Evolutionary conservation across 2,113 vertebrate genomes (phyloP).

Genomic region (Morone chrysops): DNA sequence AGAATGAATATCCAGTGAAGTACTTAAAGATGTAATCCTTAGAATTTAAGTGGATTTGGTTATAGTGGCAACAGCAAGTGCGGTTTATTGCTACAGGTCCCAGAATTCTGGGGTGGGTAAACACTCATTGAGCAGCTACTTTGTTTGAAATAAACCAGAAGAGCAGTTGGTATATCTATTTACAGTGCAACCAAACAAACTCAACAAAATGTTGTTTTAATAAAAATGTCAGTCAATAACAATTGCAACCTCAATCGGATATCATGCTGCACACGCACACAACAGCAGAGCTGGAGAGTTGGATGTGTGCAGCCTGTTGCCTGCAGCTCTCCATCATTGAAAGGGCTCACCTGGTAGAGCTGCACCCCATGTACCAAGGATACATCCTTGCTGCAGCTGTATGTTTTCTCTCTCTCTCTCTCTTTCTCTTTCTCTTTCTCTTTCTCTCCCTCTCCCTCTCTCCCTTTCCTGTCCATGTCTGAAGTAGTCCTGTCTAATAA

Average conservation of each 20-base stretch:
- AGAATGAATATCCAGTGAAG: neutral
- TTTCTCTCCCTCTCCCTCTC: no score
- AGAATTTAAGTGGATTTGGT: no score
- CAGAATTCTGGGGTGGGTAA: neutral
- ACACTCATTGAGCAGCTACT: neutral
- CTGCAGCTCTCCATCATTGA: neutral
- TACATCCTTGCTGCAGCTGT: no score
- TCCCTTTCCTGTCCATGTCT: no score
- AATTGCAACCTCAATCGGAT: no score
- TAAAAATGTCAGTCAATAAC: neutral
- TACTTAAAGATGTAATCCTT: neutral
- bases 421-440: no score
- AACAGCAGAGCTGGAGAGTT: neutral
- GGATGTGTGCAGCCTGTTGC: neutral
- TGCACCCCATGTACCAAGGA: no score
- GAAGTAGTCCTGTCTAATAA: no score
- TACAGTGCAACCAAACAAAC: neutral
- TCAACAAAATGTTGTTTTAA: neutral
- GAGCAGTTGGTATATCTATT: neutral
- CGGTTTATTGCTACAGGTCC: neutral
- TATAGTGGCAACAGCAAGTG: neutral
- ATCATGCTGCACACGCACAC: neutral
- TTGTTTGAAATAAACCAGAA: neutral
- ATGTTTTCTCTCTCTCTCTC: no score
- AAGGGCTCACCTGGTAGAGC: no score